Percentiles rank a stretch among this genome's conserved stretches.
Evolutionary conservation across 2,797 vertebrate genomes (phyloP).

Genomic region (Chloroceryle inda): DNA sequence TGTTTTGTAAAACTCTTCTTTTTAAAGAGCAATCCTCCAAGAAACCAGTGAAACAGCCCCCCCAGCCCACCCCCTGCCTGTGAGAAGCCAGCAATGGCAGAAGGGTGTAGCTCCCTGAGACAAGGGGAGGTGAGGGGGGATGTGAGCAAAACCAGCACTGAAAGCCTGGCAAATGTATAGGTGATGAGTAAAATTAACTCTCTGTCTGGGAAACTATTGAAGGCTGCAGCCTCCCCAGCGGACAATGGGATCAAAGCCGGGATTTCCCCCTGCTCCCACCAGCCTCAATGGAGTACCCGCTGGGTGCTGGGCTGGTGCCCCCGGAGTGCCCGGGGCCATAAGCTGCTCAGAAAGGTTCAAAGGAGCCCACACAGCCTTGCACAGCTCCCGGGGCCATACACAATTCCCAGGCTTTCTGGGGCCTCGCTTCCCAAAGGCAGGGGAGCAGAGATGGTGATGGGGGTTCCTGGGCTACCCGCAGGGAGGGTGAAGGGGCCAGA

Average conservation of each 20-base stretch:
- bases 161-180: neutral
- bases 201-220: neutral
- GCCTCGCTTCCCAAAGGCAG: neutral
- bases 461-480: neutral
- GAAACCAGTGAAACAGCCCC: neutral
- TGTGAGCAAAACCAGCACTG: neutral
- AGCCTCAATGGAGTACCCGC: neutral
- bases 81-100: neutral
- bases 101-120: neutral
- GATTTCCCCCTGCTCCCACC: neutral
- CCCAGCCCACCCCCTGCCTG: accelerated
- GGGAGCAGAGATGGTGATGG: neutral
- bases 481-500: neutral
- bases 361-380: neutral
- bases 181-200: neutral
- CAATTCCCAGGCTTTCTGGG: neutral
- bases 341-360: neutral
- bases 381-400: neutral
- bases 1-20: neutral
- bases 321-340: neutral
- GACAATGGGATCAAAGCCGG: neutral
- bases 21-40: neutral
- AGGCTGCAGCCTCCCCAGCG: accelerated
- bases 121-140: neutral
- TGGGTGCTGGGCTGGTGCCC: neutral